These are phyloP conservation scores for Cepaea hortensis DNA, from an alignment of 2,888 invertebrate species.

Conservation along the genomic window DNA sequence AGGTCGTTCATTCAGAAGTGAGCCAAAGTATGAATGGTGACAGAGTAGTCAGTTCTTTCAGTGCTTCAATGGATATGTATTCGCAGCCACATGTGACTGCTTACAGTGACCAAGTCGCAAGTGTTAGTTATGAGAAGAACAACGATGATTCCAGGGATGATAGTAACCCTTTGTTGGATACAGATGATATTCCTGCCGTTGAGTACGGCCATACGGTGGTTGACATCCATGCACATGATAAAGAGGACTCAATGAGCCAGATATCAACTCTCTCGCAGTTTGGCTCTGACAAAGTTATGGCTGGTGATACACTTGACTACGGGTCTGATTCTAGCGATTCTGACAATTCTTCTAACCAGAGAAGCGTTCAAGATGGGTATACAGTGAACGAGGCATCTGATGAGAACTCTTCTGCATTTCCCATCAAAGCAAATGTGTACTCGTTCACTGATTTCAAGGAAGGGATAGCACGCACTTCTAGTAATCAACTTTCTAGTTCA, in stretches of 20 bases:
- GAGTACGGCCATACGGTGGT: not conserved
- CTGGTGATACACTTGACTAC: not conserved
- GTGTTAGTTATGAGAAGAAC: not conserved
- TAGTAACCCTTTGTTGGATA: not conserved
- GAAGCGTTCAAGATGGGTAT: not conserved
- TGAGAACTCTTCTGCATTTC: not conserved
- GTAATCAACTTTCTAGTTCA: not conserved
- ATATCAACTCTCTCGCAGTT: not conserved
- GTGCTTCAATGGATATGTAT: not conserved
- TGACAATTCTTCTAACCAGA: slow-evolving; percentile 12
- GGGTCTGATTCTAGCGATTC: slow-evolving; percentile 8
- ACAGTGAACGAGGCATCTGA: not conserved
- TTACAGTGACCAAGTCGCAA: not conserved
- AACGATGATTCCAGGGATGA: not conserved
- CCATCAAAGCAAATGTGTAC: not conserved
- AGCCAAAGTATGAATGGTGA: not conserved
- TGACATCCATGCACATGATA: not conserved
- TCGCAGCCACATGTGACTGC: not conserved
- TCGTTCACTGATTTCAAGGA: not conserved
- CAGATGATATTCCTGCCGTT: not conserved
- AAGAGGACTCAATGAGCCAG: not conserved
- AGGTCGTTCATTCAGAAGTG: not conserved
- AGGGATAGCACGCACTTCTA: not conserved
- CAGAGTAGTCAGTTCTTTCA: not conserved
- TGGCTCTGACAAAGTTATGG: not conserved